These are phyloP conservation scores for Scrobipalpa costella DNA, from an alignment of 2,888 invertebrate species.

Conservation along the genomic window DNA sequence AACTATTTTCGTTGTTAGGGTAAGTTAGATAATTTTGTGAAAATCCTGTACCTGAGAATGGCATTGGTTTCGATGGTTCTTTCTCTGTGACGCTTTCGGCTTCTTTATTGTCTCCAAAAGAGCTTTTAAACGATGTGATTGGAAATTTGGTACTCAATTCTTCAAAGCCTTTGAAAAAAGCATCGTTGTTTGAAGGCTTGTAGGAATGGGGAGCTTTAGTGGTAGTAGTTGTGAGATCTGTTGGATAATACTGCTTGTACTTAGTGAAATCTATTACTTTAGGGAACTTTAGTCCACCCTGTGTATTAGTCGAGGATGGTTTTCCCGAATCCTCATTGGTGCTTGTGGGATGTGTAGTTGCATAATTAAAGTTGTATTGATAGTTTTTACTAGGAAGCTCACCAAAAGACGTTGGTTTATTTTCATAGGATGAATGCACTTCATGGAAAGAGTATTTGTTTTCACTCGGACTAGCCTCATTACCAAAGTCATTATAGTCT, in stretches of 20 bases:
- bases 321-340: slow-evolving; percentile 49
- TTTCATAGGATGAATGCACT: slow-evolving; percentile 44
- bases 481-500: slow-evolving; percentile 50
- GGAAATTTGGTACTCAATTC: slow-evolving; percentile 45
- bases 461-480: slow-evolving; percentile 47
- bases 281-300: slow-evolving; percentile 55
- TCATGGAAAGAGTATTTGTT: slow-evolving; percentile 49
- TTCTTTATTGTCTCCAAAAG: slow-evolving; percentile 42
- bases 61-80: slow-evolving; percentile 41
- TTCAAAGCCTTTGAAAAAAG: slow-evolving; percentile 42
- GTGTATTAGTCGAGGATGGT: slow-evolving; percentile 41
- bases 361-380: slow-evolving; percentile 46
- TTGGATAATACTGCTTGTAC: slow-evolving; percentile 55
- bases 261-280: slow-evolving; percentile 71
- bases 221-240: slow-evolving; percentile 49
- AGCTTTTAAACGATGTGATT: slow-evolving; percentile 42
- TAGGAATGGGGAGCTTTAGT: slow-evolving; percentile 43
- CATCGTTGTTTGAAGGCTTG: slow-evolving; percentile 43
- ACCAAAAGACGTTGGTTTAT: slow-evolving; percentile 44
- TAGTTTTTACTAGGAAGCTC: slow-evolving; percentile 48
- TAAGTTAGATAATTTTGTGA: slow-evolving; percentile 42
- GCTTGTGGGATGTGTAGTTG: slow-evolving; percentile 45
- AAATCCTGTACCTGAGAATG: slow-evolving; percentile 41
- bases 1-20: slow-evolving; percentile 41
- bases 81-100: slow-evolving; percentile 45